Evolutionary conservation across 2,888 invertebrate genomes (phyloP).

Genomic region (Platycheirus rosarum): DNA sequence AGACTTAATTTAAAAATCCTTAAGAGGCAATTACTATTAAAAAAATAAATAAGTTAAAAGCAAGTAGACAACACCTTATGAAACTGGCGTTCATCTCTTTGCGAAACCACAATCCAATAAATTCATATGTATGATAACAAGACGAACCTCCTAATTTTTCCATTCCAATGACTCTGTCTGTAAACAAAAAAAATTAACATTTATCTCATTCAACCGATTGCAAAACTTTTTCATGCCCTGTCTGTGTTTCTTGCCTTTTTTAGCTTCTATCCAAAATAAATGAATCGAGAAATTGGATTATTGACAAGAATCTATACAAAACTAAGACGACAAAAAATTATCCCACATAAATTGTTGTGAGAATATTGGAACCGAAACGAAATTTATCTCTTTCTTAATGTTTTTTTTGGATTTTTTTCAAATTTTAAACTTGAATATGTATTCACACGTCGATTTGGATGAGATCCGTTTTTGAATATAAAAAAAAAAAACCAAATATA

Average conservation of each 20-base stretch:
- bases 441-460: conserved; percentile 47
- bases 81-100: no score
- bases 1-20: no score
- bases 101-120: no score
- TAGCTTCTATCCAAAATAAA: conserved; percentile 77
- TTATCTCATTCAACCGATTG: conserved; percentile 53
- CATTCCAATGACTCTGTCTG: conserved; percentile 69
- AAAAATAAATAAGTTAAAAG: no score
- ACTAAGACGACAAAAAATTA: not conserved
- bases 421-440: conserved; percentile 68
- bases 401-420: conserved; percentile 56
- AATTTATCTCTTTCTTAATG: conserved; percentile 27
- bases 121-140: no score
- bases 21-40: no score
- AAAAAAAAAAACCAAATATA: not conserved
- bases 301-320: conserved; percentile 74
- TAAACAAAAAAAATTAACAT: conserved; percentile 63
- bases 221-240: conserved; percentile 17
- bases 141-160: no score
- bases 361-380: conserved; percentile 16
- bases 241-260: conserved; percentile 4
- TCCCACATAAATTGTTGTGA: not conserved
- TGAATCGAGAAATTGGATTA: conserved; percentile 79
- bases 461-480: conserved; percentile 58
- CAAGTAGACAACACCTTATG: no score